phyloP scores from a whole-genome alignment of 37 sponge, comb jelly and placozoan genomes.

The Spongilla lacustris region DNA sequence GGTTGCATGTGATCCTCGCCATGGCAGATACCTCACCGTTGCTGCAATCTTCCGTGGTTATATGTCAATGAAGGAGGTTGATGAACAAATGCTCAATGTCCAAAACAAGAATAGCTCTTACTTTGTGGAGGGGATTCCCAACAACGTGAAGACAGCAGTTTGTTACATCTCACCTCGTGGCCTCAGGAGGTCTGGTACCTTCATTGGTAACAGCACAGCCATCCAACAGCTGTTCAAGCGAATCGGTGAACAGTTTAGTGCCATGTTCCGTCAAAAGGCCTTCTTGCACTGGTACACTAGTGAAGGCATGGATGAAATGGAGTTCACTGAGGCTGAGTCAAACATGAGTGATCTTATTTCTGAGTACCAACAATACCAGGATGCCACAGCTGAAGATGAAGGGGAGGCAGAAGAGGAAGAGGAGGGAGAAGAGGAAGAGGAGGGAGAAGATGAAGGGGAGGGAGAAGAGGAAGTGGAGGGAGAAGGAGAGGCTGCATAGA shows the following conservation, averaged over 20 bases:
- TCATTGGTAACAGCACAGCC: constrained; percentile 99
- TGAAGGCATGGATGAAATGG: constrained; percentile 98
- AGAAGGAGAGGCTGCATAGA: not conserved
- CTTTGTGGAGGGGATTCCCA: constrained; percentile 99
- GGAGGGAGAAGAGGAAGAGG: no score
- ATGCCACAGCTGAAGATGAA: constrained; percentile 96
- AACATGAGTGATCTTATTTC: constrained; percentile 98
- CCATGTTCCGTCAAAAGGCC: constrained; percentile 99
- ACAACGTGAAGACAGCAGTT: constrained; percentile 98
- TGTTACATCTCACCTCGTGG: constrained; percentile 98
- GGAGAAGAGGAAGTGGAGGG: constrained; percentile 67
- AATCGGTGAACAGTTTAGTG: constrained; percentile 99
- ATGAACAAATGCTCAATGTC: constrained; percentile 97
- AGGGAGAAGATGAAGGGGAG: constrained; percentile 82
- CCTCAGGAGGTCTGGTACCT: constrained; percentile 98
- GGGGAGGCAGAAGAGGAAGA: constrained; percentile 91
- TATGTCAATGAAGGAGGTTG: constrained; percentile 99
- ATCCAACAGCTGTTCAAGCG: constrained; percentile 99
- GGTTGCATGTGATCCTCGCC: constrained; percentile 99
- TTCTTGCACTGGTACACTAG: constrained; percentile 99
- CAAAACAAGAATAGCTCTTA: constrained; percentile 99
- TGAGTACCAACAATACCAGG: constrained; percentile 99
- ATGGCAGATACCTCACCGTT: constrained; percentile 99
- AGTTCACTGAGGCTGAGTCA: constrained; percentile 95
- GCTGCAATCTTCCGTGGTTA: constrained; percentile 99